Evolutionary conservation across 2,888 invertebrate species (phyloP).

Genomic region (Neelides folsomi): DNA sequence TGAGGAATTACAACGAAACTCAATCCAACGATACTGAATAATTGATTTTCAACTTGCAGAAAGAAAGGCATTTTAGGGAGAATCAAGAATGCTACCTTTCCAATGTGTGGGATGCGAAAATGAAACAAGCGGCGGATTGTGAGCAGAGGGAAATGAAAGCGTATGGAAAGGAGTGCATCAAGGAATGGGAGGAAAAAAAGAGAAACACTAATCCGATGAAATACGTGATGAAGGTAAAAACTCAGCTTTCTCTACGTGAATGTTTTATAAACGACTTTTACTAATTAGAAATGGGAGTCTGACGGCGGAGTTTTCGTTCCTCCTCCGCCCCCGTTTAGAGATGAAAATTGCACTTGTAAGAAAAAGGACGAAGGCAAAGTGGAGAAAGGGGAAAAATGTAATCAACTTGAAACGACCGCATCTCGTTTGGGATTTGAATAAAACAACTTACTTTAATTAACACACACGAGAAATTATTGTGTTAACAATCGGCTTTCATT

Average conservation of each 20-base stretch:
- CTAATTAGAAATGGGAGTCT: slow-evolving; percentile 23
- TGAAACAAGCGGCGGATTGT: slow-evolving; percentile 17
- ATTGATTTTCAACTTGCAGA: no score
- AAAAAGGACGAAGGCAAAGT: neutral
- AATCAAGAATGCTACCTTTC: slow-evolving; percentile 9
- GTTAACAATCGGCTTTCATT: no score
- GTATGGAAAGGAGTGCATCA: slow-evolving; percentile 23
- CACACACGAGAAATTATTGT: no score
- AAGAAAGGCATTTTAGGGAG: neutral
- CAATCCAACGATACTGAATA: no score
- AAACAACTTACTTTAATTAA: no score
- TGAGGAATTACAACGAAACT: no score
- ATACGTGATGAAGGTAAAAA: slow-evolving; percentile 25
- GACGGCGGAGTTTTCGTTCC: slow-evolving; percentile 20
- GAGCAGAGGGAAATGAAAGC: slow-evolving; percentile 30
- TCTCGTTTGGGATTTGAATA: slow-evolving; percentile 8
- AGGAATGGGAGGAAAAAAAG: slow-evolving; percentile 27
- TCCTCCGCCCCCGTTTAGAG: neutral
- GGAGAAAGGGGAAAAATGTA: neutral
- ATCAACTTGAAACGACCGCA: slow-evolving; percentile 5
- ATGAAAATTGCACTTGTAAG: neutral
- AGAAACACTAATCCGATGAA: slow-evolving; percentile 20
- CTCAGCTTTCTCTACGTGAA: neutral
- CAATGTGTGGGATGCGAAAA: slow-evolving; percentile 16
- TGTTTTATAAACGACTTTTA: neutral